phyloP scores from a whole-genome alignment of 2,888 invertebrate genomes.

The Caenorhabditis drosophilae region DNA sequence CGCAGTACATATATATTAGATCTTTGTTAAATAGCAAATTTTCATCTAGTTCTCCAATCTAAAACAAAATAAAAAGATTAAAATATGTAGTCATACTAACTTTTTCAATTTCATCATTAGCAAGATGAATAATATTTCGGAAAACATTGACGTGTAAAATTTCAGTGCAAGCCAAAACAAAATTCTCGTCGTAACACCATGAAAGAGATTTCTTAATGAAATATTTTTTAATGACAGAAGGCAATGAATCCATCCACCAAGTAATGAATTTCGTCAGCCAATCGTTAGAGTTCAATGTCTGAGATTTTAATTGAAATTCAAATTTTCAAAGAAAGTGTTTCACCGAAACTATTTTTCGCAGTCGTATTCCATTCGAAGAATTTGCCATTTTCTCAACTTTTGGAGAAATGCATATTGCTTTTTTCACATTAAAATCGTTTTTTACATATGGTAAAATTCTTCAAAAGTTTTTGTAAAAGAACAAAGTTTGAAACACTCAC shows the following conservation, averaged over 20 bases:
- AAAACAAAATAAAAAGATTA: constrained; percentile 6
- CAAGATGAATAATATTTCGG: constrained; percentile 54
- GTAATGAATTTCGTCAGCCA: constrained; percentile 51
- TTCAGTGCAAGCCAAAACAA: constrained; percentile 43
- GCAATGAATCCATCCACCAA: constrained; percentile 52
- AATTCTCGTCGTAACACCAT: constrained; percentile 35
- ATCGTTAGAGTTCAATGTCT: constrained; percentile 53
- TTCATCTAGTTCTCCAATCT: constrained; percentile 39
- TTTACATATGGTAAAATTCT: constrained; percentile 55
- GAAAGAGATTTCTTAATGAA: constrained; percentile 22
- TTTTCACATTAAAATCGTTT: constrained; percentile 52
- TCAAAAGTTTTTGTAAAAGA: neutral
- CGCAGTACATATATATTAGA: constrained; percentile 51
- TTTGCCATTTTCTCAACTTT: constrained; percentile 60
- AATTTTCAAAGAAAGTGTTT: neutral
- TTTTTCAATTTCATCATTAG: constrained; percentile 53
- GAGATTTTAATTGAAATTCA: neutral
- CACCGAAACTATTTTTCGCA: constrained; percentile 52
- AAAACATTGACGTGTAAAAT: constrained; percentile 53
- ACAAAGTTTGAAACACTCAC: constrained; percentile 3
- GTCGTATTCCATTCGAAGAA: constrained; percentile 54
- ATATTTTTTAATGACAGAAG: constrained; percentile 37
- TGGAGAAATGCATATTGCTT: constrained; percentile 59
- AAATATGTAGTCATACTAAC: constrained; percentile 7
- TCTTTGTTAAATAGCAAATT: constrained; percentile 41